phyloP scores from a whole-genome alignment of 2,888 invertebrate species.

The Microdon myrmicae region DNA sequence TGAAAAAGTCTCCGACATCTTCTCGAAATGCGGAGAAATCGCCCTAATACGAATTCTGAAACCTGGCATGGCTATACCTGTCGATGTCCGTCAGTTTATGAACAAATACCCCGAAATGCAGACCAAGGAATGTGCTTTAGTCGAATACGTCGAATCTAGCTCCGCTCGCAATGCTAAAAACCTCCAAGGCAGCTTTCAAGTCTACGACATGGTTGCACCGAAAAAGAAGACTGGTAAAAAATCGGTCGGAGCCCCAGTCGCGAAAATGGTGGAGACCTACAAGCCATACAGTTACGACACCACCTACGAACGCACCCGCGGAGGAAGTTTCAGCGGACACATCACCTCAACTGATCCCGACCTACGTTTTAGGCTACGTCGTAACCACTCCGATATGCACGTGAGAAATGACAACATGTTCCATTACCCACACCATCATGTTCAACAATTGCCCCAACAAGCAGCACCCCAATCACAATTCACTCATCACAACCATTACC shows the following conservation, averaged over 20 bases:
- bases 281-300: slow-evolving; percentile 68
- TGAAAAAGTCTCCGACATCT: slow-evolving; percentile 91
- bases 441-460: slow-evolving; percentile 39
- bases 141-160: slow-evolving; percentile 90
- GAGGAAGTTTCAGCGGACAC: slow-evolving; percentile 66
- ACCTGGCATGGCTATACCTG: slow-evolving; percentile 90
- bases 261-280: slow-evolving; percentile 72
- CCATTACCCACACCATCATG: slow-evolving; percentile 33
- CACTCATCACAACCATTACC: slow-evolving; percentile 46
- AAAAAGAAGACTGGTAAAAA: slow-evolving; percentile 79
- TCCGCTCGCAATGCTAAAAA: slow-evolving; percentile 84
- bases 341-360: slow-evolving; percentile 62
- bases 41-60: slow-evolving; percentile 86
- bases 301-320: slow-evolving; percentile 64
- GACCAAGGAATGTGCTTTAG: slow-evolving; percentile 86
- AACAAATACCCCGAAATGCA: slow-evolving; percentile 90
- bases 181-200: slow-evolving; percentile 72
- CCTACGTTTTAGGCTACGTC: slow-evolving; percentile 61
- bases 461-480: slow-evolving; percentile 41
- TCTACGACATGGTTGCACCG: slow-evolving; percentile 82
- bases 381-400: slow-evolving; percentile 64
- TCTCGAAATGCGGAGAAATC: slow-evolving; percentile 89
- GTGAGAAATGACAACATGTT: slow-evolving; percentile 46
- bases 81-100: slow-evolving; percentile 90
- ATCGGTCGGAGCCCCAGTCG: slow-evolving; percentile 67